Conservation (phyloP, 2,113 vertebrate species). For the Mobula birostris region DNA sequence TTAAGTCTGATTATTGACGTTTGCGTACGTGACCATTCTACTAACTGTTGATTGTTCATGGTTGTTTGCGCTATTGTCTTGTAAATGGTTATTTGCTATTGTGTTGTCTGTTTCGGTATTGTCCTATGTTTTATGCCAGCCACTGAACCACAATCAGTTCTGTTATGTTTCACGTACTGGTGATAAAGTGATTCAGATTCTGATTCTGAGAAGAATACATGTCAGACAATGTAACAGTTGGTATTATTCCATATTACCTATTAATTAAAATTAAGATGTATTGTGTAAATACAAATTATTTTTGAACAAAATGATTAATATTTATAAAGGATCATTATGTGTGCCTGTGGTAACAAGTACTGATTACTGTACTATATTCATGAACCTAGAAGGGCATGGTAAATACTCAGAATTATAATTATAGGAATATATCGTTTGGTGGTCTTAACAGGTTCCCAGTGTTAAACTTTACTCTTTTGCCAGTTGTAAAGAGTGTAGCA, state of each 20-base stretch:
- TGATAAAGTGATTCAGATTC: too few relatives aligned
- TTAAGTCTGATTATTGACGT: too few relatives aligned
- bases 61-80: too few relatives aligned
- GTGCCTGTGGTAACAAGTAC: neutral
- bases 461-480: neutral
- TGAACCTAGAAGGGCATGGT: neutral
- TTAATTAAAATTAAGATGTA: slow-evolving; percentile 7
- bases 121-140: too few relatives aligned
- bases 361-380: slow-evolving; percentile 32
- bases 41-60: too few relatives aligned
- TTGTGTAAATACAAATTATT: slow-evolving; percentile 6
- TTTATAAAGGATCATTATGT: slow-evolving; percentile 13
- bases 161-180: too few relatives aligned
- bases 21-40: too few relatives aligned
- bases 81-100: too few relatives aligned
- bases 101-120: too few relatives aligned
- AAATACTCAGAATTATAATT: neutral
- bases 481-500: neutral
- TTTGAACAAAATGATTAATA: slow-evolving; percentile 7
- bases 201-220: too few relatives aligned
- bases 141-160: too few relatives aligned
- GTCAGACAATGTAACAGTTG: neutral
- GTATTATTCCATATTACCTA: neutral
- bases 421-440: neutral
- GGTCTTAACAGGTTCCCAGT: neutral